Evolutionary conservation across 2,888 invertebrate species (phyloP).

Genomic region (Chloroclystis v-ata): DNA sequence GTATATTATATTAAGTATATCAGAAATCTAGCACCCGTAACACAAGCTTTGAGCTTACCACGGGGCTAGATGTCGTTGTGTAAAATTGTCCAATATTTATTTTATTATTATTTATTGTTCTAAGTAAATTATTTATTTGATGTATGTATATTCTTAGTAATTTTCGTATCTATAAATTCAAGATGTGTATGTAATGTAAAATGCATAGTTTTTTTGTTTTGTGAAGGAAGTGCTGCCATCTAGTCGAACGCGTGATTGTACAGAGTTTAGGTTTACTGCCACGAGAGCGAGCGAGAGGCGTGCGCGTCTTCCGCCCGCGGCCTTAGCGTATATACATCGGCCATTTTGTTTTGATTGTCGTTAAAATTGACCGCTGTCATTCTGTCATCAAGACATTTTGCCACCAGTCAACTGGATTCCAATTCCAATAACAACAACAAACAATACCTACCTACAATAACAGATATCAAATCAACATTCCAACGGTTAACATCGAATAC

Average conservation of each 20-base stretch:
- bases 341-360: conserved; percentile 64
- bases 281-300: neutral
- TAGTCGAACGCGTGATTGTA: conserved; percentile 58
- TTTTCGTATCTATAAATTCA: no score
- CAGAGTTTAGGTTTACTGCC: no score
- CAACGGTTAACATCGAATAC: neutral
- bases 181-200: neutral
- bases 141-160: no score
- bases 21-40: no score
- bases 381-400: conserved; percentile 70
- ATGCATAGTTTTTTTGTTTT: neutral
- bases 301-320: neutral
- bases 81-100: no score
- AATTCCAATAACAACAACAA: conserved; percentile 67
- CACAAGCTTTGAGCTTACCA: no score
- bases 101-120: no score
- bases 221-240: conserved; percentile 43
- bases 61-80: no score
- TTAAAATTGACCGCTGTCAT: conserved; percentile 60
- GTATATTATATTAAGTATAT: no score
- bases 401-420: conserved; percentile 57
- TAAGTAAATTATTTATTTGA: no score
- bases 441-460: conserved; percentile 38
- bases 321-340: conserved; percentile 31
- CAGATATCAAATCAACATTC: neutral